Conservation (phyloP, 2,113 vertebrate genomes). For the Noctilio leporinus region DNA sequence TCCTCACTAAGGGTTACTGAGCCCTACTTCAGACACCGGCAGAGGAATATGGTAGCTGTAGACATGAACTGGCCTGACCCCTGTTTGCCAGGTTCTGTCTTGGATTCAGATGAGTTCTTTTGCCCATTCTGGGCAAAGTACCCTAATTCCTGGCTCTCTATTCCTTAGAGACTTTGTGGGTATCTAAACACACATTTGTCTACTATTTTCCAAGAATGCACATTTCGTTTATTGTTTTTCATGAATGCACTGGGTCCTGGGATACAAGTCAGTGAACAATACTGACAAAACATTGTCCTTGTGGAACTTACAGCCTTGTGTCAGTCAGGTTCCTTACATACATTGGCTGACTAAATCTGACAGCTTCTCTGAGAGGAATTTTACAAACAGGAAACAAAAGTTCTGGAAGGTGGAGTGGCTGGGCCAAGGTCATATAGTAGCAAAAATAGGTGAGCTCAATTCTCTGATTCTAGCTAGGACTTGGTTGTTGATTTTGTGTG, state of each 20-base stretch:
- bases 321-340: neutral
- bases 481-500: neutral
- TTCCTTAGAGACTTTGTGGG: neutral
- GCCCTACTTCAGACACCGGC: neutral
- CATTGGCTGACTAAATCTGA: neutral
- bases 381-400: neutral
- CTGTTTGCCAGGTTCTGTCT: neutral
- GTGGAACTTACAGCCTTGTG: neutral
- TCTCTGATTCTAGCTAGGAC: neutral
- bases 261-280: neutral
- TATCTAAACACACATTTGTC: neutral
- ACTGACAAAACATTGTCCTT: neutral
- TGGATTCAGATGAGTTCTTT: neutral
- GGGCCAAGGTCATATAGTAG: neutral
- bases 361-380: neutral
- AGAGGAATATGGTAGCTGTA: neutral
- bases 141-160: neutral
- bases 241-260: neutral
- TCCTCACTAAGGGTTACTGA: neutral
- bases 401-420: neutral
- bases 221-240: neutral
- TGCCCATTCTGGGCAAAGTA: neutral
- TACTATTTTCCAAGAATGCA: neutral
- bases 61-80: too few relatives aligned
- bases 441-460: neutral